Evolutionary conservation across 2,888 invertebrate genomes (phyloP).

Genomic region (Andrena marginata): DNA sequence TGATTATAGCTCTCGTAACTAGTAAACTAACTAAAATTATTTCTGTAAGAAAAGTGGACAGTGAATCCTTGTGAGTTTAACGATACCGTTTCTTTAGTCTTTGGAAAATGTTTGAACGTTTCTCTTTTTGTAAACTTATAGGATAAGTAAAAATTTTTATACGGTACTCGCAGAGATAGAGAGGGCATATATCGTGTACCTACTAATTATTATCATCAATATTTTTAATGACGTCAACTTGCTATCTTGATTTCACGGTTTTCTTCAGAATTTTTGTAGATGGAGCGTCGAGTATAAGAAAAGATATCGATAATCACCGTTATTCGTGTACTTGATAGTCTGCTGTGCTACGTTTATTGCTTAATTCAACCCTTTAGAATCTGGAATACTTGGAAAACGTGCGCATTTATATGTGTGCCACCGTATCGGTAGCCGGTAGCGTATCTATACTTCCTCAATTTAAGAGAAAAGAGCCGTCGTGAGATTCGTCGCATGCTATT

Average conservation of each 20-base stretch:
- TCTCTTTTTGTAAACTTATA: background rate
- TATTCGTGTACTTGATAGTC: background rate
- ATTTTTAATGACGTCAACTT: background rate
- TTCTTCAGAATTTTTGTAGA: background rate
- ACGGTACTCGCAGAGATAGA: background rate
- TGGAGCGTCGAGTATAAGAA: background rate
- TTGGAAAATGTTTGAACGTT: background rate
- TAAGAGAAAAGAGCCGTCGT: background rate
- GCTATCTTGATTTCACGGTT: background rate
- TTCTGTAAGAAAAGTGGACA: background rate
- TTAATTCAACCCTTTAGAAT: constrained; percentile 24
- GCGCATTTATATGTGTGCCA: constrained; percentile 17
- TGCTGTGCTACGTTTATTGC: constrained; percentile 43
- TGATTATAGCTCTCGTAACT: background rate
- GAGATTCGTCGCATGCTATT: constrained; percentile 19
- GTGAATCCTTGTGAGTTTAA: background rate
- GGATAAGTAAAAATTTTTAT: background rate
- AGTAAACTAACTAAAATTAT: background rate
- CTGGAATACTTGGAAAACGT: constrained; percentile 2
- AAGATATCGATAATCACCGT: constrained; percentile 11
- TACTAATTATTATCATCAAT: background rate
- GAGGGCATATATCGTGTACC: background rate
- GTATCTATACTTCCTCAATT: constrained; percentile 21
- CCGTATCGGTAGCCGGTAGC: background rate
- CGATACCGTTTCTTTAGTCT: constrained; percentile 24